A percentile compares a stretch with the other conserved stretches of the same genome.
phyloP scores from a whole-genome alignment of 92 coral and sea anemone genomes.

The Epizoanthus scotinus region DNA sequence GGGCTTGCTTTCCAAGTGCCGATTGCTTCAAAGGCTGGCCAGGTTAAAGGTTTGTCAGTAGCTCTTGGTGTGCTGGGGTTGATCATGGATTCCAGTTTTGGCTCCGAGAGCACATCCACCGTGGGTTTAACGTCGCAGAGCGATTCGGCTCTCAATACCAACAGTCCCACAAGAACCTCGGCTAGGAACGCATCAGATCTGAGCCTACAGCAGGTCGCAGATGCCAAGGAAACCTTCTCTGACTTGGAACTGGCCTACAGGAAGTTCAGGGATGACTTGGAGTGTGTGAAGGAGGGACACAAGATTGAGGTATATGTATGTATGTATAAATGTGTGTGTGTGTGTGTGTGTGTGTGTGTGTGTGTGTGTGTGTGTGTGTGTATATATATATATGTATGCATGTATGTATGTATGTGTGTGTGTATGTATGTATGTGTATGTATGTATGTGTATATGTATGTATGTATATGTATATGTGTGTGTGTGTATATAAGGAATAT shows the following conservation, averaged over 20 bases:
- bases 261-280: slow-evolving; percentile 53
- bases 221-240: slow-evolving; percentile 56
- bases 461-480: background rate
- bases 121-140: background rate
- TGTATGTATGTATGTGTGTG: background rate
- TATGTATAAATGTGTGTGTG: background rate
- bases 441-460: background rate
- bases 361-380: background rate
- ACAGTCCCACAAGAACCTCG: background rate
- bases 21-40: background rate
- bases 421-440: background rate
- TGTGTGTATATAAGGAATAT: background rate
- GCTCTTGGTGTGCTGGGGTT: too few species aligned
- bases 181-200: slow-evolving; percentile 23
- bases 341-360: background rate
- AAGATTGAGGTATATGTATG: slow-evolving; percentile 51
- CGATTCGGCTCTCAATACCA: background rate
- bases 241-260: slow-evolving; percentile 53
- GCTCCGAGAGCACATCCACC: background rate
- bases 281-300: slow-evolving; percentile 47
- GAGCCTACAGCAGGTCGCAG: slow-evolving; percentile 47
- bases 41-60: background rate
- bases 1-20: too few species aligned
- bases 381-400: background rate
- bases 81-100: slow-evolving; percentile 11